A percentile compares a stretch with the other conserved stretches of the same genome.
These are phyloP conservation scores for Lochmaea capreae DNA, from an alignment of 2,888 invertebrate genomes.

Conservation along the genomic window DNA sequence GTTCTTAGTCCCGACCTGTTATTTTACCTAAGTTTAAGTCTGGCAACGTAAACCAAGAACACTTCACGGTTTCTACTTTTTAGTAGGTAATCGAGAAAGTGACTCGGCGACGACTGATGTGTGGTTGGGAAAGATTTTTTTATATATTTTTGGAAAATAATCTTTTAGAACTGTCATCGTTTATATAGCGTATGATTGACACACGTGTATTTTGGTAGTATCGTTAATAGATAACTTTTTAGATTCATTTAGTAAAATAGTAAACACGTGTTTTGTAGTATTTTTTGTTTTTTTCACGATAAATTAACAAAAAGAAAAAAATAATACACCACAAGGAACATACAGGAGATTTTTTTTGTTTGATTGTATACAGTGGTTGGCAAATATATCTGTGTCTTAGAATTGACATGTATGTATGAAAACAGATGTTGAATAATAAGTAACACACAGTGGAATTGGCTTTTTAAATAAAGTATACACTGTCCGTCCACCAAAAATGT, in stretches of 20 bases:
- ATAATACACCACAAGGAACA: too few species aligned
- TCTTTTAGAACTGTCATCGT: conserved; percentile 7
- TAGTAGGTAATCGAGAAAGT: conserved; percentile 9
- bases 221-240: neutral
- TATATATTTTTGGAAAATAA: conserved; percentile 10
- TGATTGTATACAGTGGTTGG: neutral
- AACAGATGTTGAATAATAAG: too few species aligned
- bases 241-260: conserved; percentile 6
- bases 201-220: conserved; percentile 7
- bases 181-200: neutral
- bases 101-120: conserved; percentile 15
- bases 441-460: too few species aligned
- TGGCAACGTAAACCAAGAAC: neutral
- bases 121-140: conserved; percentile 12
- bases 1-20: neutral
- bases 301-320: too few species aligned
- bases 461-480: too few species aligned
- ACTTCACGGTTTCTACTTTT: conserved; percentile 8
- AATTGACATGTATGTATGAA: neutral
- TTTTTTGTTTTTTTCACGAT: too few species aligned
- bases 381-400: neutral
- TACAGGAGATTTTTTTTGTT: too few species aligned
- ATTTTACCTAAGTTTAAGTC: neutral
- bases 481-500: too few species aligned
- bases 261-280: neutral